These are phyloP conservation scores for Ellobium chinense DNA, from an alignment of 2,888 invertebrate species.

Conservation along the genomic window DNA sequence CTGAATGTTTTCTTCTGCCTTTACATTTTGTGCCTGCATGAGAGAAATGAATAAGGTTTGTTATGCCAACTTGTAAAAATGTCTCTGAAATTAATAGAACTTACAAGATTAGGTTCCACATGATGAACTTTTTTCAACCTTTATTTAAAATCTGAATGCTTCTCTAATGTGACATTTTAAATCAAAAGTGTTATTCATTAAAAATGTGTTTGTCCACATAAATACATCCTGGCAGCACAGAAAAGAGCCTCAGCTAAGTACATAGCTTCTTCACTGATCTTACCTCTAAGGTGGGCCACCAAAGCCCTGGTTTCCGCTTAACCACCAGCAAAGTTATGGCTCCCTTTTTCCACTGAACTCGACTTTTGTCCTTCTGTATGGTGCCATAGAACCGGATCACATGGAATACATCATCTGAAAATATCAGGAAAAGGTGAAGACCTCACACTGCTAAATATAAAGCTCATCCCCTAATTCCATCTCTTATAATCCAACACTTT, in stretches of 20 bases:
- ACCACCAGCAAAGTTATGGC: conserved; percentile 32
- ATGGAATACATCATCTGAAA: conserved; percentile 65
- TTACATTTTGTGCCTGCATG: neutral
- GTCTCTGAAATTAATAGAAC: neutral
- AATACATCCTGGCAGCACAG: no score
- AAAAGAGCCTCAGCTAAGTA: no score
- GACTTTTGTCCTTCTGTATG: conserved; percentile 60
- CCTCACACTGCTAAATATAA: no score
- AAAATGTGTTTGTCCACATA: no score
- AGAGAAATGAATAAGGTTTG: neutral
- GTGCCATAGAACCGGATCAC: conserved; percentile 59
- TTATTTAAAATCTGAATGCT: no score
- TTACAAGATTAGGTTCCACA: no score
- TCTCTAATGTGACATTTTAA: no score
- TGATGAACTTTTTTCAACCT: no score
- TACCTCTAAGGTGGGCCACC: conserved; percentile 49
- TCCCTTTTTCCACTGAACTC: conserved; percentile 53
- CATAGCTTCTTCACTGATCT: no score
- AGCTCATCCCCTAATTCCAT: no score
- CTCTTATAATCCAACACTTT: no score
- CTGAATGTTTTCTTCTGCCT: neutral
- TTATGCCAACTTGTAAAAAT: neutral
- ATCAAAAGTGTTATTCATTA: no score
- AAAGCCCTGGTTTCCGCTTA: conserved; percentile 34
- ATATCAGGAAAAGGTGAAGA: conserved; percentile 21